Base-by-base conservation (phyloP, 2,888 invertebrate genomes). In the Chymomyza caudatula region DNA sequence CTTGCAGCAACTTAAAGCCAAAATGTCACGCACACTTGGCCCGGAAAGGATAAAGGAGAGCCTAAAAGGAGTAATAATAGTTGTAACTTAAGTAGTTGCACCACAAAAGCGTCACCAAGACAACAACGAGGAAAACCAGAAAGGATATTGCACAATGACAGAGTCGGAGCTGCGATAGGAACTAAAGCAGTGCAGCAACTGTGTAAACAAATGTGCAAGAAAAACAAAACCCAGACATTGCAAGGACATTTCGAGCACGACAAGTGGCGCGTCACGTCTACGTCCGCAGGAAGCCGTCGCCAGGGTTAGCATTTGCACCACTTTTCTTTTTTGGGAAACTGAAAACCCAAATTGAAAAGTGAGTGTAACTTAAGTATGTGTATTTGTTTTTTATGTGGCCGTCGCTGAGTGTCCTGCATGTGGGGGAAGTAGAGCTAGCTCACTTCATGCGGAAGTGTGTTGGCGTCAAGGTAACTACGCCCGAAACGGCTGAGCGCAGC, bases 391-490 rank as follows among this genome's bases (percentile, higher is more conserved):
- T 55, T 53, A 47, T 64, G 57, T 23, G 25, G n/a, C 53, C 53
- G 51, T 5, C 22, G 22, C 51, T 51, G 51, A 51, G 51, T 51
- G 51, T 47, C 17, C 47, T 47, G 49, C 15, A 19, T n/a, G 42
- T 54, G 29, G 25, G 54, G 15, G 42, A 19, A 2, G 29, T 6
- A 6, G 29, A 23, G 56, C 6, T 11, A 23, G 17, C 49, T 51
- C 56, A 64, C 13, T 61, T 58, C 61, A 64, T 69, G 52, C 67
- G 64, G 65, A 73, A 66, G 57, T 65, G 19, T 29, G 6, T 60
- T 66, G 71, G 69, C 67, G 84, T 81, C 79, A 60, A 59, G 73
- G 60, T 69, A 70, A 84, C 81, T 8, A 17, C 5, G 54, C 52
- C 4, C 43, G 23, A n/a, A 47, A 49, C 17, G 15, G 49, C 57